phyloP scores from a whole-genome alignment of 2,888 invertebrate species.

The Zaprionus obscuricornis region DNA sequence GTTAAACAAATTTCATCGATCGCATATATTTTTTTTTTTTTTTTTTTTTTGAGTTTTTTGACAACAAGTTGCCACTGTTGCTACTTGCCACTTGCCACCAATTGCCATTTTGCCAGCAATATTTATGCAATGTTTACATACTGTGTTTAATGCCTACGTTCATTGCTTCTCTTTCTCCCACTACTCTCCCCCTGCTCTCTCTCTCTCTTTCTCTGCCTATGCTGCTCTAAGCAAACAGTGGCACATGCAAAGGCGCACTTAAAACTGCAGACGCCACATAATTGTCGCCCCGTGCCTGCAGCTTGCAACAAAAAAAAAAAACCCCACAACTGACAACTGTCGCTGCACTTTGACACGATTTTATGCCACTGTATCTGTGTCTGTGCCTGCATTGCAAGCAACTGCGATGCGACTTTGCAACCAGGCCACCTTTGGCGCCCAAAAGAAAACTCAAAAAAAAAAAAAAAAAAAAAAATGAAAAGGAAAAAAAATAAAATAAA shows the following conservation, averaged over 20 bases:
- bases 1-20: conserved; percentile 67
- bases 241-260: conserved; percentile 73
- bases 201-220: not conserved
- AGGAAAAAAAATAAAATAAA: conserved; percentile 22
- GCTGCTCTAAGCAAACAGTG: conserved; percentile 52
- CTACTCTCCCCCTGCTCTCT: too few relatives aligned
- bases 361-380: conserved; percentile 2
- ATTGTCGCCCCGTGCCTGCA: conserved; percentile 56
- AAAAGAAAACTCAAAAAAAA: too few relatives aligned
- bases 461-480: conserved; percentile 25
- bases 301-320: conserved; percentile 28
- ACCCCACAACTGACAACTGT: conserved; percentile 60
- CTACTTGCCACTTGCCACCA: conserved; percentile 15
- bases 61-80: conserved; percentile 51
- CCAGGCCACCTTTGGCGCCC: conserved; percentile 44
- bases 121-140: conserved; percentile 74
- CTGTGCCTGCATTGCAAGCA: not conserved
- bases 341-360: conserved; percentile 64
- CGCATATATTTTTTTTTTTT: not conserved
- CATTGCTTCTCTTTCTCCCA: too few relatives aligned
- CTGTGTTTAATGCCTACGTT: conserved; percentile 61
- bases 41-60: conserved; percentile 19
- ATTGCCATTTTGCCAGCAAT: conserved; percentile 31
- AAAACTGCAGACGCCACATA: conserved; percentile 75
- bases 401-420: conserved; percentile 24